Base-by-base conservation (phyloP, 2,888 invertebrate genomes). In the Abrostola tripartita region DNA sequence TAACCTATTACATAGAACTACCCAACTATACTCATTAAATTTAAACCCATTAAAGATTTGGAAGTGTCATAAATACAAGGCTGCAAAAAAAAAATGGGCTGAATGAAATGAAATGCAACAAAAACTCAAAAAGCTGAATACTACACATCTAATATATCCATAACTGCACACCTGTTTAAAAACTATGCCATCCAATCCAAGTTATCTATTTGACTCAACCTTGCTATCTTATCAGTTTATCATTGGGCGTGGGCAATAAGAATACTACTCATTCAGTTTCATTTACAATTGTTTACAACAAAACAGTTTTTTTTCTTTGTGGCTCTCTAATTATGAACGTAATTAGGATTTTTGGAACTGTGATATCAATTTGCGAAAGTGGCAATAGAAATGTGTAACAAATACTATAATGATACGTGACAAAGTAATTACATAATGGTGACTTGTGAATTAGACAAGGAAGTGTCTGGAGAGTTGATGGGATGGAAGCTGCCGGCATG, bases 171-270 rank as follows among this genome's bases (percentile, higher is more conserved):
- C 58, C 57, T 68, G 61, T 65, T 63, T 52, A 58, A 74, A 85
- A 79, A 85, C 76, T 85, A 77, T 86, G 85, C 74, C 85, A 24
- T 24, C 24, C 24, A 24, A 85, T 73, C 69, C 68, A 61, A 68
- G 60, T 82, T 89, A 91, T 89, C 88, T 84, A 64, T 79, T 82
- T 89, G 88, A 88, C 82, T 89, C 89, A 89, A 83, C 83, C 64
- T 57, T 79, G 56, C 81, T 89, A 93, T 93, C 93, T 93, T 89
- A 93, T 93, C 92, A 75, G 62, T 71, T 79, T 91, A 92, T 92
- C 92, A 90, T 87, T 90, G 87, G 90, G 89, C 74, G 90, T 89
- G 86, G 83, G 82, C 72, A 83, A 78, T 73, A 77, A 68, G 68
- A 72, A 72, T 79, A 61, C 65, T 74, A 76, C 72, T 78, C 74